phyloP scores from a whole-genome alignment of 53 echinoderm and acorn worm genomes.

The Zoroaster sp. region DNA sequence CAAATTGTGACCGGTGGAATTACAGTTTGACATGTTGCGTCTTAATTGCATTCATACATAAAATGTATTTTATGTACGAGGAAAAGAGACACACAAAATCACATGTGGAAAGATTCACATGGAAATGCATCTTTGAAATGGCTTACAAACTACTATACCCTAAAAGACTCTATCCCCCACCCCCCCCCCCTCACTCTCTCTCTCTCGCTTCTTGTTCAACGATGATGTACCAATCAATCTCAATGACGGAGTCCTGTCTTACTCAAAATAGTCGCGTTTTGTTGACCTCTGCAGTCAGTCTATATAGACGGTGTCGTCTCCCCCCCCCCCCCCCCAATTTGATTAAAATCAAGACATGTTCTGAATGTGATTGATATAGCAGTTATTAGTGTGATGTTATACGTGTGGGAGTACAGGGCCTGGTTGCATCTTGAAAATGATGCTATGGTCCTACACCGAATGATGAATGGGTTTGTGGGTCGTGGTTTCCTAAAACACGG shows the following conservation, averaged over 20 bases:
- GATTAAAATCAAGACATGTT: slow-evolving; percentile 16
- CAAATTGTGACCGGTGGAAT: too few species aligned
- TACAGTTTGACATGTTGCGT: too few species aligned
- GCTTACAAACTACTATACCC: too few species aligned
- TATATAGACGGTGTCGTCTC: background rate
- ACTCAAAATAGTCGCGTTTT: background rate
- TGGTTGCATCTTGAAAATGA: slow-evolving; percentile 26
- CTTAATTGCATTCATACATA: too few species aligned
- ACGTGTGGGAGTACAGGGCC: background rate
- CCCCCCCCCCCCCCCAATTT: background rate
- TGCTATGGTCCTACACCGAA: background rate
- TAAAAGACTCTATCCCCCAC: too few species aligned
- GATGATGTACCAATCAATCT: background rate
- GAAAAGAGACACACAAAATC: too few species aligned
- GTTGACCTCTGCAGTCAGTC: background rate
- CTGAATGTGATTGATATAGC: slow-evolving; percentile 20
- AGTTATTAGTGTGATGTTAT: background rate
- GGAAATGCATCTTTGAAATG: too few species aligned
- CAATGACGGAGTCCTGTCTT: background rate
- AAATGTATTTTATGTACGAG: too few species aligned
- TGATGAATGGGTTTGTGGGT: background rate
- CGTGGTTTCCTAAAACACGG: background rate
- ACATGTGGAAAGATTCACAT: too few species aligned
- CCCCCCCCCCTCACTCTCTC: too few species aligned
- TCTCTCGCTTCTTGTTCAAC: too few species aligned